Base-by-base conservation (phyloP, 2,888 invertebrate genomes). In the Megaustenia siamemsis region DNA sequence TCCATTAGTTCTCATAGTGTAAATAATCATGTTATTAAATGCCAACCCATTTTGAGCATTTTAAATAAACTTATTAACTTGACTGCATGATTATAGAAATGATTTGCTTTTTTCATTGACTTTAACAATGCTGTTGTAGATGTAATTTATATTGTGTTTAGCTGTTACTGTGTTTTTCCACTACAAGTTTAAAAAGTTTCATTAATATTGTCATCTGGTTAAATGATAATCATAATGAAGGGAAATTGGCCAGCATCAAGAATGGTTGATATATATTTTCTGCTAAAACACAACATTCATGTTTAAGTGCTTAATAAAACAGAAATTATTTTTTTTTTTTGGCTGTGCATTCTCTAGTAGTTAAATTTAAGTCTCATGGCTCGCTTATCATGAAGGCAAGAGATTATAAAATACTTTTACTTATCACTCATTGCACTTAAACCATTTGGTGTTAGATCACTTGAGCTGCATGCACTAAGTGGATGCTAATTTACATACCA, bases 311-410 rank as follows among this genome's bases (percentile, higher is more conserved):
- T 10, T 45, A n/a, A 10, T 45, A 45, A 12, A 6, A 45, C 8
- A 45, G 45, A 45, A 45, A 10, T 12, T 12, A 45, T 45, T 45
- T 10, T 45, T 10, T 10, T 45, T 10, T 10, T 45, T 45, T 45
- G 45, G 45, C 45, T 45, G 45, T 45, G 45, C 45, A 45, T 12
- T n/a, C n/a, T n/a, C n/a, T n/a, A n/a, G n/a, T n/a, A n/a, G n/a
- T n/a, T n/a, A n/a, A n/a, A n/a, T 69, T 0, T 69, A 6, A 3
- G 5, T 45, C n/a, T 28, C 5, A 28, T 10, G 28, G 69, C 53
- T 69, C 56, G 68, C 73, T 82, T 56, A 32, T 73, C 38, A 28
- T 73, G 32, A 73, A 49, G 73, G 49, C 73, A 73, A 32, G 45
- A 71, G 35, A 45, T 43, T 24, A n/a, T 21, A 53, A 43, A 68